These are phyloP conservation scores for Prolemur simus DNA, from an alignment of 2,113 vertebrate genomes.

Conservation along the genomic window DNA sequence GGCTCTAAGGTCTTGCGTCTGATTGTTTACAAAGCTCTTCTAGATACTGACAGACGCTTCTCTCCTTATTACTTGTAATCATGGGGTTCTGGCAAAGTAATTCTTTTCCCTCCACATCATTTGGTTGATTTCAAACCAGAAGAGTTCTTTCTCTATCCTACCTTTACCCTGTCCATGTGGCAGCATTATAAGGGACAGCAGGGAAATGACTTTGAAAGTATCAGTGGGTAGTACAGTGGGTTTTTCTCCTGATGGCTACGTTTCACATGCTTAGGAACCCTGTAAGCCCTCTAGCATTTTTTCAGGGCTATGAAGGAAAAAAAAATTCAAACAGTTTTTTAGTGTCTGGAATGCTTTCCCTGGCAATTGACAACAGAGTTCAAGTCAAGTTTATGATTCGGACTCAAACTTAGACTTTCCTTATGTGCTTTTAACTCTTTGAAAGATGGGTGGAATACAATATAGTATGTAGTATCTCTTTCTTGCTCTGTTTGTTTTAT, in stretches of 20 bases:
- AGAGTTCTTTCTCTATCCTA: background rate
- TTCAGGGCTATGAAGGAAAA: conserved; percentile 53
- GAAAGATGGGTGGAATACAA: conserved; percentile 35
- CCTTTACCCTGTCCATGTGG: background rate
- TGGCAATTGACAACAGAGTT: conserved; percentile 78
- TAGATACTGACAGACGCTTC: conserved; percentile 54
- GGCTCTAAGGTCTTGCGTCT: background rate
- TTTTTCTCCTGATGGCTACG: conserved; percentile 73
- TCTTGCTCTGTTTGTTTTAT: background rate
- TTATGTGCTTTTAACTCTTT: conserved; percentile 67
- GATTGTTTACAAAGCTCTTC: conserved; percentile 42
- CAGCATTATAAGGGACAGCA: background rate
- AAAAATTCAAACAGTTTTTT: conserved; percentile 70
- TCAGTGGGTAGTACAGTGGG: conserved; percentile 16
- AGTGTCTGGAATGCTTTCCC: conserved; percentile 76
- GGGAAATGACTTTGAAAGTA: conserved; percentile 47
- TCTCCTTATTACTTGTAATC: conserved; percentile 35
- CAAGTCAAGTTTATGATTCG: conserved; percentile 76
- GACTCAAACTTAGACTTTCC: conserved; percentile 48
- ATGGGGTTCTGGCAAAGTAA: conserved; percentile 23
- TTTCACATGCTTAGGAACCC: conserved; percentile 65
- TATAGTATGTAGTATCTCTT: background rate
- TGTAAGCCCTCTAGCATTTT: conserved; percentile 65
- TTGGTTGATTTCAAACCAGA: conserved; percentile 46
- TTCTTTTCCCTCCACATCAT: conserved; percentile 9